Conservation (phyloP, 2,797 vertebrate species). For the Neosilurus hyrtlii region DNA sequence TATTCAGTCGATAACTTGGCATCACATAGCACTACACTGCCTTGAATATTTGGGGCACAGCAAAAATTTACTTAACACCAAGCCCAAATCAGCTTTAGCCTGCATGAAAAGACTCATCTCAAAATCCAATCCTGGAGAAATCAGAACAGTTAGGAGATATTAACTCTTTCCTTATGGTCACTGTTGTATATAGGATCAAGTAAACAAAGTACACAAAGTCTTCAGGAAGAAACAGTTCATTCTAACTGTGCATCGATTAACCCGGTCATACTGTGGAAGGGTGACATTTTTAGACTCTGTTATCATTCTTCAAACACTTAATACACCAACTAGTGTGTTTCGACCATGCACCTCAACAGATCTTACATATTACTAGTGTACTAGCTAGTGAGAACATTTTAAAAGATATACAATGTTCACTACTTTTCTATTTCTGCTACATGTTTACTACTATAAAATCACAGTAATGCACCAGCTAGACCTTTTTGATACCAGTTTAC, state of each 20-base stretch:
- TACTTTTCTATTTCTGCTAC: too few species aligned
- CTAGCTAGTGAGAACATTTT: neutral
- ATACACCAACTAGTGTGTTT: neutral
- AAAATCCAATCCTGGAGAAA: neutral
- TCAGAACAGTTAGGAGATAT: neutral
- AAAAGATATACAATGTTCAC: too few species aligned
- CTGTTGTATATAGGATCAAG: neutral
- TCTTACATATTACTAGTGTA: neutral
- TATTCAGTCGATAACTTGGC: neutral
- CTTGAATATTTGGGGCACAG: neutral
- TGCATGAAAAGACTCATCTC: neutral
- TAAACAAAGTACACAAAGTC: too few species aligned
- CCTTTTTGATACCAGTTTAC: too few species aligned
- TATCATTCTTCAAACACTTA: neutral
- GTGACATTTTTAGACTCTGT: neutral
- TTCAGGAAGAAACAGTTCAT: neutral
- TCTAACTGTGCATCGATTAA: neutral
- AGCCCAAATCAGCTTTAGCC: neutral
- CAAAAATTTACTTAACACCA: neutral
- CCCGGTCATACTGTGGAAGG: neutral
- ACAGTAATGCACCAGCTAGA: too few species aligned
- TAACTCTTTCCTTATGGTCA: neutral
- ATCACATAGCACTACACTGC: neutral
- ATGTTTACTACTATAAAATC: neutral
- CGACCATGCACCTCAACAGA: too few species aligned